phyloP scores from a whole-genome alignment of 2,888 invertebrate species.

The Dasysyrphus tricinctus region DNA sequence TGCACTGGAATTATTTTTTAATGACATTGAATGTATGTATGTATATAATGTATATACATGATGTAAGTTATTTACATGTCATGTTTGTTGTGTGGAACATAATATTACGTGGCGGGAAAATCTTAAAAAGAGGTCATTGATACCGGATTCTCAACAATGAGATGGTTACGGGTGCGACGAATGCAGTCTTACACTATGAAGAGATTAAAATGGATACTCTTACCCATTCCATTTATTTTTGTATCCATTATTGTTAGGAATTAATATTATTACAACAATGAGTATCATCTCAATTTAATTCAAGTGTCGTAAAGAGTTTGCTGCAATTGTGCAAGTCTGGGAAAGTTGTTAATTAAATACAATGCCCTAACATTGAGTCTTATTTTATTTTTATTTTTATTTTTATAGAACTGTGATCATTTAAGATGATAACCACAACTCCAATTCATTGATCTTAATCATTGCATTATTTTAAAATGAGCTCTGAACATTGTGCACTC shows the following conservation, averaged over 20 bases:
- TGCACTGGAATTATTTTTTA: constrained; percentile 45
- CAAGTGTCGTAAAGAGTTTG: not conserved
- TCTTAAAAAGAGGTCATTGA: constrained; percentile 59
- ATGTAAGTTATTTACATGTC: constrained; percentile 25
- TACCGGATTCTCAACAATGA: constrained; percentile 37
- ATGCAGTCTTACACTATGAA: not conserved
- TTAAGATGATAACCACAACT: not conserved
- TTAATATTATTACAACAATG: not conserved
- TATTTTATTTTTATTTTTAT: too few relatives aligned
- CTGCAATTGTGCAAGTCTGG: not conserved
- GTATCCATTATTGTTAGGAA: not conserved
- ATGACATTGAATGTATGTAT: constrained; percentile 24
- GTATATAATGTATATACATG: not conserved
- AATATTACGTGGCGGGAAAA: constrained; percentile 34
- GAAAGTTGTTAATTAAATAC: not conserved
- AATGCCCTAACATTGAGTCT: not conserved
- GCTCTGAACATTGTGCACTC: not conserved
- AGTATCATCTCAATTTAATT: constrained; percentile 4
- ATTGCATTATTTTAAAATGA: not conserved
- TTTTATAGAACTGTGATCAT: not conserved
- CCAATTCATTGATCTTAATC: not conserved
- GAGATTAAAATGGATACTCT: not conserved
- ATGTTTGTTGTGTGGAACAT: constrained; percentile 7
- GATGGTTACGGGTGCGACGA: constrained; percentile 21
- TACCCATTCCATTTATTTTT: not conserved